Conservation (phyloP, 2,113 vertebrate genomes). For the Forbesichthys papilliferus region DNA sequence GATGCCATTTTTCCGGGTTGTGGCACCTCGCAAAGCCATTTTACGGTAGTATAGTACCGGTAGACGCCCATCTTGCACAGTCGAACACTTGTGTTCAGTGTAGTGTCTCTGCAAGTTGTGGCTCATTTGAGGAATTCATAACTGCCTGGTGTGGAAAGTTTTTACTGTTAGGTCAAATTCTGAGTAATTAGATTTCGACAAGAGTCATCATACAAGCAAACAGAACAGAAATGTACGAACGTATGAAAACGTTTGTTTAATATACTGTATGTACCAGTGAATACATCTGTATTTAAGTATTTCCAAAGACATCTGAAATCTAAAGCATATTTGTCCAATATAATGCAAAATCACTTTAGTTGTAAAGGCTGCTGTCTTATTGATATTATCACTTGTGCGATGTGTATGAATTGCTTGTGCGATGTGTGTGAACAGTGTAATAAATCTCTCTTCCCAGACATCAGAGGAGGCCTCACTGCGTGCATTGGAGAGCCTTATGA, state of each 20-base stretch:
- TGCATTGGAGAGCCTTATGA: slow-evolving; percentile 95
- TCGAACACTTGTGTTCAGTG: slow-evolving; percentile 53
- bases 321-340: neutral
- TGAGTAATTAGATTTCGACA: too few species aligned
- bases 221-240: too few species aligned
- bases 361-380: neutral
- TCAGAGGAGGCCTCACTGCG: slow-evolving; percentile 92
- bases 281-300: neutral
- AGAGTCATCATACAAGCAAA: too few species aligned
- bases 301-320: neutral
- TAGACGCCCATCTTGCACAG: slow-evolving; percentile 65
- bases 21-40: slow-evolving; percentile 51
- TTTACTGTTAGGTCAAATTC: slow-evolving; percentile 6
- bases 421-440: neutral
- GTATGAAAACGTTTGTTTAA: too few species aligned
- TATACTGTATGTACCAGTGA: too few species aligned
- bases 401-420: too few species aligned
- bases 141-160: slow-evolving; percentile 32
- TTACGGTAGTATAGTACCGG: slow-evolving; percentile 8
- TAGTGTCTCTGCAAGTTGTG: slow-evolving; percentile 67
- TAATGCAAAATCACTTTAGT: neutral
- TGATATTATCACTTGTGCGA: neutral
- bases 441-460: slow-evolving; percentile 71
- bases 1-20: slow-evolving; percentile 39
- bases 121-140: slow-evolving; percentile 71